Evolutionary conservation across 2,113 vertebrate species (phyloP).

Genomic region (Cephalopholis sonnerati): DNA sequence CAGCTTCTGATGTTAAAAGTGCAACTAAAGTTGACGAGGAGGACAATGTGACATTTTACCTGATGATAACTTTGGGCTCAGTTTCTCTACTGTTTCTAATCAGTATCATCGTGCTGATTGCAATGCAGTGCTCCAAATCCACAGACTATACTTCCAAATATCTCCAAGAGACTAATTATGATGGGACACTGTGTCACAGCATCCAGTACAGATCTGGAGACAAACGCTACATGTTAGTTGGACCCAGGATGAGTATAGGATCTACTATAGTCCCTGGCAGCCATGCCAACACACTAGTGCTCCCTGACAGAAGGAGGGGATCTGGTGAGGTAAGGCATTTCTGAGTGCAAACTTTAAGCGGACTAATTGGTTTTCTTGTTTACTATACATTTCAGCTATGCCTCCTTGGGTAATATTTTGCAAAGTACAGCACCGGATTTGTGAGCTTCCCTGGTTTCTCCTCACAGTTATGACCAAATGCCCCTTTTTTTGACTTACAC

Average conservation of each 20-base stretch:
- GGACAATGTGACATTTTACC: not conserved
- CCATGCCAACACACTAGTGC: not conserved
- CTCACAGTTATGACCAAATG: not conserved
- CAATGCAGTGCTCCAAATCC: not conserved
- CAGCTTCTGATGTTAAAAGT: conserved; percentile 64
- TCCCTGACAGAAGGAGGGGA: conserved; percentile 32
- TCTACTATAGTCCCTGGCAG: too few species aligned
- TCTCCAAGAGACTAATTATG: too few species aligned
- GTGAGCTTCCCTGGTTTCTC: not conserved
- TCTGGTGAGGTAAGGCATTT: conserved; percentile 64
- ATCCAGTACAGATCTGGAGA: too few species aligned
- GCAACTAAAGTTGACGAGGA: conserved; percentile 45
- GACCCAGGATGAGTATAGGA: too few species aligned
- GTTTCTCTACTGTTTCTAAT: conserved; percentile 41
- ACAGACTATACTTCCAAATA: too few species aligned
- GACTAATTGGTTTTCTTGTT: not conserved
- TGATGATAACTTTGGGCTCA: not conserved
- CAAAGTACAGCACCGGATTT: not conserved
- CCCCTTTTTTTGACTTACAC: not conserved
- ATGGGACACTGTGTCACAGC: too few species aligned
- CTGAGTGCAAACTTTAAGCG: not conserved
- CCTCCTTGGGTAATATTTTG: not conserved
- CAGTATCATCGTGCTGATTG: conserved; percentile 52
- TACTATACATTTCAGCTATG: not conserved
- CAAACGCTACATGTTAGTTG: too few species aligned